Base-by-base conservation (phyloP, 2,797 vertebrate species). In the Gadopsis marmoratus region DNA sequence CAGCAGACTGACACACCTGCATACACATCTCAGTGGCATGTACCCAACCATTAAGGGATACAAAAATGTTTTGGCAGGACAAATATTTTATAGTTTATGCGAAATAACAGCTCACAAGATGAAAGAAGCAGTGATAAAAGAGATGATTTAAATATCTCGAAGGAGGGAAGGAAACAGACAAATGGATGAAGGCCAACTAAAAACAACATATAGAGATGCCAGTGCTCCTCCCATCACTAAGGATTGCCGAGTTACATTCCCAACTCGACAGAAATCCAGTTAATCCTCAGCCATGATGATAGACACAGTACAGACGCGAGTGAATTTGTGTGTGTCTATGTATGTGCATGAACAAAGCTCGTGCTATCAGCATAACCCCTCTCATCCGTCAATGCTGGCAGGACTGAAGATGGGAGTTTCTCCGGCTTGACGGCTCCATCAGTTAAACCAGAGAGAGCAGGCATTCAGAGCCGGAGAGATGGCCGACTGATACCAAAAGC, bases 391-490 rank as follows among this genome's bases (percentile, higher is more conserved):
- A 41, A 58, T 54, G 60, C 71, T 63, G 51, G 47, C 54, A 67
- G 35, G 53, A 76, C 64, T 63, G 39, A 60, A 83, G 67, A 75
- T 58, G 65, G 69, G 75, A 81, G 71, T 72, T 85, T 79, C 80
- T 79, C 54, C 55, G 61, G 78, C 74, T 74, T 81, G 78, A 86
- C 5, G 59, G 64, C 67, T 82, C 35, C 55, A 91, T 92, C 90
- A 67, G 81, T 83, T 82, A 85, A 76, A 85, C 43, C 84, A 88
- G 73, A 86, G 62, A 81, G 78, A 81, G 71, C 80, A 74, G 79
- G 60, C 55, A 62, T 45, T 79, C 84, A 89, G 81, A 54, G 80
- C 39, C n/a, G 14, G 71, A 80, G 81, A 91, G 86, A 93, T 90
- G 81, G 69, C 72, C 19, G 76, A 26, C 71, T 48, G 88, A 93